These are phyloP conservation scores for Drosophila helvetica DNA, from an alignment of 2,888 invertebrate species.

Conservation along the genomic window DNA sequence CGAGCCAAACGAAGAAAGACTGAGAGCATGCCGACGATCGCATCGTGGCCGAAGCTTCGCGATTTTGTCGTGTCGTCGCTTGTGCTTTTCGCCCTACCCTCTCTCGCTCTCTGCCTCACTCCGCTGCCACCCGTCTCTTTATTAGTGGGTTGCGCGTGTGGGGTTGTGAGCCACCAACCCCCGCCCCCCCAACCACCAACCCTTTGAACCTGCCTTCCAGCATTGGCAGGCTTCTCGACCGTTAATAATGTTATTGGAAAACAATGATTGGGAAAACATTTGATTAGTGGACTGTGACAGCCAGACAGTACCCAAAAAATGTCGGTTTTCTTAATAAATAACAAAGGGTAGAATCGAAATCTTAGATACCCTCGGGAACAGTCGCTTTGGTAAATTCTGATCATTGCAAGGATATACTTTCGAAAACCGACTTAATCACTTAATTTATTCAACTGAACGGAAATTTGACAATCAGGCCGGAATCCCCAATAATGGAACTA, in stretches of 20 bases:
- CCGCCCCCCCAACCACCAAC: neutral
- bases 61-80: constrained; percentile 30
- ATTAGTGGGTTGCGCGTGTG: constrained; percentile 32
- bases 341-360: too few species aligned
- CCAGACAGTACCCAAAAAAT: neutral
- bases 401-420: too few species aligned
- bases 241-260: neutral
- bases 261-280: neutral
- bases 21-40: constrained; percentile 53
- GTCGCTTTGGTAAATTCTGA: too few species aligned
- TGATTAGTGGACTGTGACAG: neutral
- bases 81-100: neutral
- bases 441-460: too few species aligned
- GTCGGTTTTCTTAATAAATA: neutral
- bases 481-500: too few species aligned
- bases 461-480: too few species aligned
- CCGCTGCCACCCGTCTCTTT: neutral
- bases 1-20: constrained; percentile 82
- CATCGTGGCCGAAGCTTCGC: constrained; percentile 42
- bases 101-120: constrained; percentile 1
- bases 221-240: neutral
- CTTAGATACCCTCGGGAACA: too few species aligned
- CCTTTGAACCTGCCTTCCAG: neutral
- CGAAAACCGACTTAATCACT: too few species aligned
- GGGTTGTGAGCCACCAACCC: constrained; percentile 22